Conservation (phyloP, 2,113 vertebrate genomes). For the Anoura caudifer region DNA sequence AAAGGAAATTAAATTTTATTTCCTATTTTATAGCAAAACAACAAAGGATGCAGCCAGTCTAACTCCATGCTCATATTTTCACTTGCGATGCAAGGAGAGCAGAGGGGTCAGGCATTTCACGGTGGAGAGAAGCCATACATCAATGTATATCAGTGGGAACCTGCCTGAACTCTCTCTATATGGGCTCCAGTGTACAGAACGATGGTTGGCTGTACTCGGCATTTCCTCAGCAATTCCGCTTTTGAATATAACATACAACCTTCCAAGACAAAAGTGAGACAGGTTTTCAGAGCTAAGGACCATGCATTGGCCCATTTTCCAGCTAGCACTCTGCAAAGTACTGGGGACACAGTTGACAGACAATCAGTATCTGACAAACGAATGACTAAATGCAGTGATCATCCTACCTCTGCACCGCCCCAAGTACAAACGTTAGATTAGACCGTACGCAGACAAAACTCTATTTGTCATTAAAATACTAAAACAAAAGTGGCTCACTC, state of each 20-base stretch:
- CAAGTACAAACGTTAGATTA: not conserved
- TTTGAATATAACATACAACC: not conserved
- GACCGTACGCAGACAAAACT: not conserved
- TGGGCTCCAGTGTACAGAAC: not conserved
- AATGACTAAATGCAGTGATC: not conserved
- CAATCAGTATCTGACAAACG: not conserved
- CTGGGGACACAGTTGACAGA: not conserved
- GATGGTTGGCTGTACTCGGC: not conserved
- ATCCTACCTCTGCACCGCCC: not conserved
- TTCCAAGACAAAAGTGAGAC: not conserved
- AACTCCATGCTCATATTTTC: not conserved
- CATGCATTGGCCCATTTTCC: not conserved
- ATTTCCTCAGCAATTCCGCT: not conserved
- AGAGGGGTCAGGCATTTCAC: not conserved
- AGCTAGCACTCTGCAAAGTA: not conserved
- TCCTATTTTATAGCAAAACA: not conserved
- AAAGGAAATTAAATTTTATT: not conserved
- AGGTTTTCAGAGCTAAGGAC: not conserved
- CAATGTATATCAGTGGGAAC: fast-evolving
- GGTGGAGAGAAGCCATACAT: not conserved
- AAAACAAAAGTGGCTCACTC: not conserved
- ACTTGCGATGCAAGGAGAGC: not conserved
- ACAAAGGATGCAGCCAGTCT: not conserved
- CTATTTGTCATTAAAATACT: not conserved
- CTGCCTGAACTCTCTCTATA: not conserved